Evolutionary conservation across 2,888 invertebrate species (phyloP).

Genomic region (Protonemura montana): DNA sequence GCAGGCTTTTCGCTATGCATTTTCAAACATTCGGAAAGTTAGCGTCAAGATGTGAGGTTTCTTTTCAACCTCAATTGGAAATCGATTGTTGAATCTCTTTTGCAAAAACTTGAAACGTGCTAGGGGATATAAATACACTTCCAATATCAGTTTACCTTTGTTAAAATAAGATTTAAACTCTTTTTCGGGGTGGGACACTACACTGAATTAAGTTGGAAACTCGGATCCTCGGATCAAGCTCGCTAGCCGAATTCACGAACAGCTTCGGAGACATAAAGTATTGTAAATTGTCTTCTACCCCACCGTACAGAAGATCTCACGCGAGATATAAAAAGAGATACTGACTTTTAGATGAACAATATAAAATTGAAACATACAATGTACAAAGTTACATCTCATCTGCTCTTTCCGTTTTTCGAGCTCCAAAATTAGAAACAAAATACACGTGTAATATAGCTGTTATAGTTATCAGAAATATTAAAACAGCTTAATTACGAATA

Average conservation of each 20-base stretch:
- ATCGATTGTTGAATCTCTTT: not conserved
- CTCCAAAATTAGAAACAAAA: not conserved
- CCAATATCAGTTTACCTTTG: not conserved
- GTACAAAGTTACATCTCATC: not conserved
- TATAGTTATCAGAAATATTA: not conserved
- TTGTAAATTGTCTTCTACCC: not conserved
- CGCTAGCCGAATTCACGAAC: not conserved
- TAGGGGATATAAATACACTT: not conserved
- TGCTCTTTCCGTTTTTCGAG: not conserved
- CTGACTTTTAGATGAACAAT: not conserved
- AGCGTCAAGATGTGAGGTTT: not conserved
- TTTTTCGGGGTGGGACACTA: not conserved
- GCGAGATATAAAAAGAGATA: not conserved
- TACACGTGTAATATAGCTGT: too few species aligned
- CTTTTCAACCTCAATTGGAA: constrained; percentile 12
- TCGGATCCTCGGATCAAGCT: not conserved
- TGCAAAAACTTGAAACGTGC: not conserved
- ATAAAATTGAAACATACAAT: not conserved
- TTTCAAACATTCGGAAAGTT: constrained; percentile 4
- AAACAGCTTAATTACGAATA: not conserved
- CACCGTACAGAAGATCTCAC: not conserved
- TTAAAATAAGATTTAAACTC: not conserved
- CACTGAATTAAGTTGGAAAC: not conserved
- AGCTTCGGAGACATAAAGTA: not conserved
- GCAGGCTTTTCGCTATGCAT: not conserved